Evolutionary conservation across 2,888 invertebrate genomes (phyloP), one percentile per base, ranked within the genome.

Genomic region (Eucera pruinosa): DNA sequence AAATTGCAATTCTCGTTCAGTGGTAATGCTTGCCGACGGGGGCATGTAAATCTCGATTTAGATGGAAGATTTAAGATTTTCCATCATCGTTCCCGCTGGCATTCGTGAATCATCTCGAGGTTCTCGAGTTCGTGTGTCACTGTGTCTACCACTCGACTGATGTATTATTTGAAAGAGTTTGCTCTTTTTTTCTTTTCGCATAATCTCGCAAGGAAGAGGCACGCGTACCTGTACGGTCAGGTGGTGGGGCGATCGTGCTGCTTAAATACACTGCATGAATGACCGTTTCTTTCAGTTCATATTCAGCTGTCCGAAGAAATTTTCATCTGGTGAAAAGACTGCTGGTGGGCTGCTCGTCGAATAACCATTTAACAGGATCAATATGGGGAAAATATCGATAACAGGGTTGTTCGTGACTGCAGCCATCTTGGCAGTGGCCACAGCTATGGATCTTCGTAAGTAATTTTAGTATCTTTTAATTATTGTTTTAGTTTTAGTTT

Each of bases 181-280:
- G 2, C 9, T 36, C 11, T 30, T 11, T 57, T 62, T 69, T 71
- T 62, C 72, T 68, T 72, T 78, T 61, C 62, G 64, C 67, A 67
- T 70, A 69, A 81, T 80, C 57, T 43, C 30, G 25, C 0, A 20
- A n/a, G 30, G 57, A 72, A 52, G 62, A 68, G 61, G 23, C 39
- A 60, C 61, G 45, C 43, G 55, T 66, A n/a, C 54, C 33, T 48
- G 23, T 33, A 18, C 20, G 27, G 33, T 2, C 52, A 23, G 9
- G 78, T 85, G 79, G 85, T 82, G 86, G 87, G 87, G 87, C 76
- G 83, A 75, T 76, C 66, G 57, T 68, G 52, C 76, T 70, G 81
- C 80, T 89, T 90, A 90, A 89, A 90, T 89, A 90, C 82, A 83
- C 81, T 81, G 87, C 78, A 85, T 87, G 83, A 85, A 87, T 87